Percentiles rank a stretch among this genome's conserved stretches.
phyloP scores from a whole-genome alignment of 2,113 vertebrate species.

The Hippocampus comes region DNA sequence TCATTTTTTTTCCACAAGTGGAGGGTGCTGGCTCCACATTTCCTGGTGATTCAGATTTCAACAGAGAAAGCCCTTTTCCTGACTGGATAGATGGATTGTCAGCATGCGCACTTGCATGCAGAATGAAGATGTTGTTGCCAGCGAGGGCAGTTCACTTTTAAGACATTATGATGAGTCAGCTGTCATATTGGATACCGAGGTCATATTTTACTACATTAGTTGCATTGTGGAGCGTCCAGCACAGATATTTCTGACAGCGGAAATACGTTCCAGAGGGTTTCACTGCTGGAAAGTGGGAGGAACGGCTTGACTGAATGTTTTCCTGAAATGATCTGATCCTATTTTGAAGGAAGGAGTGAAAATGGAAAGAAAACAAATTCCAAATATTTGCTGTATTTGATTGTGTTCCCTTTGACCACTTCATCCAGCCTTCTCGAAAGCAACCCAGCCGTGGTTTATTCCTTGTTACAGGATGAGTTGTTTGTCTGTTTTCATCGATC shows the following conservation, averaged over 20 bases:
- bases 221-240: neutral
- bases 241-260: neutral
- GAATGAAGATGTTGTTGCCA: neutral
- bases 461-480: too few species aligned
- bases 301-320: neutral
- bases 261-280: slow-evolving; percentile 2
- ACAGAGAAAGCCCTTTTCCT: slow-evolving; percentile 40
- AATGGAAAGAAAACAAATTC: neutral
- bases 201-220: neutral
- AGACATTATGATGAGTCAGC: neutral
- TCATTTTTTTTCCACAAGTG: slow-evolving; percentile 45
- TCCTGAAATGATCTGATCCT: neutral
- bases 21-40: slow-evolving; percentile 30
- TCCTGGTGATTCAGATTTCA: slow-evolving; percentile 56
- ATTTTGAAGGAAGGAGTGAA: neutral
- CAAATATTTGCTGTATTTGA: too few species aligned
- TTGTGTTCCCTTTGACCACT: too few species aligned
- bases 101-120: neutral
- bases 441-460: too few species aligned
- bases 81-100: slow-evolving; percentile 51
- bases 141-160: neutral
- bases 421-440: too few species aligned
- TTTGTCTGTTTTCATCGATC: too few species aligned
- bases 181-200: neutral
- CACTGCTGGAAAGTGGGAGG: neutral